phyloP scores from a whole-genome alignment of 2,113 vertebrate species.

The Ciconia maguari region DNA sequence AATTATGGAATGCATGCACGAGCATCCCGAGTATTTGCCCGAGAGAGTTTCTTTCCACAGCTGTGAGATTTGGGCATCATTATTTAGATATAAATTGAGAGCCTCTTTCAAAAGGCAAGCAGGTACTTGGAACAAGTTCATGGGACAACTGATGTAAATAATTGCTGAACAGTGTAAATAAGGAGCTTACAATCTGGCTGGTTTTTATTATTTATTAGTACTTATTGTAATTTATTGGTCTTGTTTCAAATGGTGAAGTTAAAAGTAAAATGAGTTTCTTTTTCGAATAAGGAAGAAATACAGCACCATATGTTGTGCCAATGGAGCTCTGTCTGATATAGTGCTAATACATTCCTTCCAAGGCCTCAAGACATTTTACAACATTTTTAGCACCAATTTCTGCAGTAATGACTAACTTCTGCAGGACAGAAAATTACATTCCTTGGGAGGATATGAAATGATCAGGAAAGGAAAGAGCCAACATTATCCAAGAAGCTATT shows the following conservation, averaged over 20 bases:
- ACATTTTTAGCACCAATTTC: conserved; percentile 11
- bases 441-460: neutral
- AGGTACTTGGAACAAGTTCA: neutral
- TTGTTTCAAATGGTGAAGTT: neutral
- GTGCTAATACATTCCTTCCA: neutral
- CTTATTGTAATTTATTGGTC: neutral
- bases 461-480: neutral
- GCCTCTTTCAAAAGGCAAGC: neutral
- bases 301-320: conserved; percentile 18
- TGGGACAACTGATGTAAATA: neutral
- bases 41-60: neutral
- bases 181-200: neutral
- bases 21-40: neutral
- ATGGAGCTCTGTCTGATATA: neutral
- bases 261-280: neutral
- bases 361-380: conserved; percentile 1
- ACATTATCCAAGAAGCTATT: neutral
- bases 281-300: neutral
- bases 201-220: neutral
- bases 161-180: neutral
- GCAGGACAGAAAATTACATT: conserved; percentile 24
- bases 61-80: neutral
- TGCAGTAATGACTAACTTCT: conserved; percentile 26
- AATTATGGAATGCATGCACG: neutral
- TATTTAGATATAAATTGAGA: neutral